Conservation (phyloP, 2,797 vertebrate species). For the Notamacropus eugenii region DNA sequence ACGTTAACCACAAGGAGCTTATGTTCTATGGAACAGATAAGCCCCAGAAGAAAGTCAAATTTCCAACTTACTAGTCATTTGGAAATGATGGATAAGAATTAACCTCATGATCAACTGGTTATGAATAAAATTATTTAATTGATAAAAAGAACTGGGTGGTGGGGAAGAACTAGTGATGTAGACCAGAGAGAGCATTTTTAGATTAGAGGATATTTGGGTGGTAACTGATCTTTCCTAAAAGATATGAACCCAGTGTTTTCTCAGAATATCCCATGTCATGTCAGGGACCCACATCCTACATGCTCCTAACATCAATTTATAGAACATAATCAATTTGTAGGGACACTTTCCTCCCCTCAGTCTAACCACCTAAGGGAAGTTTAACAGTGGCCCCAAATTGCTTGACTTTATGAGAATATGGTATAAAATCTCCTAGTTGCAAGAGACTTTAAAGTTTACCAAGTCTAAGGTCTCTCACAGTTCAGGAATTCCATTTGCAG, state of each 20-base stretch:
- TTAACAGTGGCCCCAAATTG: background rate
- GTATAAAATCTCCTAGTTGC: background rate
- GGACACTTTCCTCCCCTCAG: background rate
- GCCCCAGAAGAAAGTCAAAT: background rate
- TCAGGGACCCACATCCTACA: background rate
- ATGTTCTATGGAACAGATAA: background rate
- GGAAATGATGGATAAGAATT: background rate
- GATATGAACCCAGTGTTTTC: background rate
- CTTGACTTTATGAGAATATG: background rate
- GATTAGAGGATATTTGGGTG: background rate
- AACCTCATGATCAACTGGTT: background rate
- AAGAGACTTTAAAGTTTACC: background rate
- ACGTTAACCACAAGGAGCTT: background rate
- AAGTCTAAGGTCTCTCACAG: background rate
- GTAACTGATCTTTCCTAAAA: background rate
- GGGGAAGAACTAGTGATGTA: background rate
- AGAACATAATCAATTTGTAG: background rate
- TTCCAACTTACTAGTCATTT: background rate
- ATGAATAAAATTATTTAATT: background rate
- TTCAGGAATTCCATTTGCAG: background rate
- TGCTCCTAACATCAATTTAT: background rate
- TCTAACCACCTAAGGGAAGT: background rate
- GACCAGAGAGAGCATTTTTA: background rate
- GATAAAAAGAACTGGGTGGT: background rate
- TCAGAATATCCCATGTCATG: background rate